Evolutionary conservation across 1,140 invertebrate genomes (phyloP).

Genomic region (Drosophila pectinifera): DNA sequence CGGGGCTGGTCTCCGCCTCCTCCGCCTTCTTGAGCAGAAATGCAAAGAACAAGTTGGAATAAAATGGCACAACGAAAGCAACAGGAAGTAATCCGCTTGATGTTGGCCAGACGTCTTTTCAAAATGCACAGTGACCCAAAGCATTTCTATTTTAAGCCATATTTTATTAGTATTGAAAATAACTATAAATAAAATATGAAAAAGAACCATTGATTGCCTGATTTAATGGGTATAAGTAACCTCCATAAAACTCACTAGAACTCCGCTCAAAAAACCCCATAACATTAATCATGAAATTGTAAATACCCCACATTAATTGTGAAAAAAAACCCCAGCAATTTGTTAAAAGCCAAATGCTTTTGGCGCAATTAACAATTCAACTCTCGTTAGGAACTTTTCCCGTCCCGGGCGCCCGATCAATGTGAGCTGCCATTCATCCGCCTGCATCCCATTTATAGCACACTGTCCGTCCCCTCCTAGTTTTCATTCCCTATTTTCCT

Average conservation of each 20-base stretch:
- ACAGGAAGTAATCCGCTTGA: slow-evolving; percentile 65
- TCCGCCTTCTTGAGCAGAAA: slow-evolving; percentile 12
- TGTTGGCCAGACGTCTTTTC: slow-evolving; percentile 24
- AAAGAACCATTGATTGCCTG: too few species aligned
- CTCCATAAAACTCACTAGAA: not conserved
- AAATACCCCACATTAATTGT: not conserved
- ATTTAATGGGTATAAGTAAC: too few species aligned
- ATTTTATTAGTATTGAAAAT: too few species aligned
- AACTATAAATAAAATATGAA: too few species aligned
- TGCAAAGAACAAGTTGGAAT: slow-evolving; percentile 22
- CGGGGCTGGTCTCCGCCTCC: slow-evolving; percentile 13
- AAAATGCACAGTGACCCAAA: slow-evolving; percentile 29
- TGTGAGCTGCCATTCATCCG: slow-evolving; percentile 21
- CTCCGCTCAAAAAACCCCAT: accelerated
- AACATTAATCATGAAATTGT: not conserved
- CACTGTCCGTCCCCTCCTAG: slow-evolving; percentile 4
- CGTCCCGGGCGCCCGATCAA: slow-evolving; percentile 13
- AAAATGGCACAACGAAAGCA: slow-evolving; percentile 63
- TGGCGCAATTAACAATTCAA: slow-evolving; percentile 20
- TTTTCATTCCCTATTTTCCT: slow-evolving; percentile 5
- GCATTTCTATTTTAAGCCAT: too few species aligned
- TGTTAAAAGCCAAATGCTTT: slow-evolving; percentile 5
- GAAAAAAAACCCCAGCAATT: not conserved
- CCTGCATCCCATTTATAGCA: slow-evolving; percentile 20
- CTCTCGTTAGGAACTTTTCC: slow-evolving; percentile 7